Base-by-base conservation (phyloP, 2,888 invertebrate genomes). In the Camptogramma bilineatum region DNA sequence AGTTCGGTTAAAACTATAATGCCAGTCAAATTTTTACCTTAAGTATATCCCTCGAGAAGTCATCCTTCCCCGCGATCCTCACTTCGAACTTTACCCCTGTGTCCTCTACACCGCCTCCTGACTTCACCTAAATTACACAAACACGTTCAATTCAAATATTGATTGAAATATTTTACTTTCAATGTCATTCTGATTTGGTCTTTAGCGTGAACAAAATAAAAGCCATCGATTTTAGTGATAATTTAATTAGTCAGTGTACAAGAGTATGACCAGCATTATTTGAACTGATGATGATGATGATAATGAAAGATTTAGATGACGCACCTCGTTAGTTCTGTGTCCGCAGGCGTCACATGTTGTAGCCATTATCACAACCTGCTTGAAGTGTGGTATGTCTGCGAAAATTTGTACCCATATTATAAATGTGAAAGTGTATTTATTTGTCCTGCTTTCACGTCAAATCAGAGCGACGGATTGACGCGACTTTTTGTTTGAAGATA, bases 281-380 rank as follows among this genome's bases (percentile, higher is more conserved):
- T 34, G 3, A 4, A 9, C 8, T 10, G 34, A 9, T 9, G 8
- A 4, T 34, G 5, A 5, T 4, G 24, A 5, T 24, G 24, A 5
- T 24, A 2, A 24, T 24, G 2, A 24, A 28, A 8, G 8, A 28
- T 8, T 28, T 34, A 56, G 47, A 9, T 7, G 8, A 61, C 24
- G 73, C 17, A 91, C 93, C 94, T 99, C 99, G 83, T 98, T 99
- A 2, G 99, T 98, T 74, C 97, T 95, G 79, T 95, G 95, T 0
- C 99, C 99, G 87, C 99, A 99, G 0, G 84, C 83, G 16, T 99
- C 98, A 85, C 99, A 99, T 0, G 91, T 94, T 0, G 98, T 98
- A 0, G 99, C 98, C 99, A 99, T 99, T 65, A 99, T 98, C 0
- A 99, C 96, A 0, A 98, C 98, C 84, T 99, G 97, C 88, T 99